Percentiles rank a stretch among this genome's conserved stretches.
These are phyloP conservation scores for Hyperoodon ampullatus DNA, from an alignment of 2,113 vertebrate genomes.

Conservation along the genomic window DNA sequence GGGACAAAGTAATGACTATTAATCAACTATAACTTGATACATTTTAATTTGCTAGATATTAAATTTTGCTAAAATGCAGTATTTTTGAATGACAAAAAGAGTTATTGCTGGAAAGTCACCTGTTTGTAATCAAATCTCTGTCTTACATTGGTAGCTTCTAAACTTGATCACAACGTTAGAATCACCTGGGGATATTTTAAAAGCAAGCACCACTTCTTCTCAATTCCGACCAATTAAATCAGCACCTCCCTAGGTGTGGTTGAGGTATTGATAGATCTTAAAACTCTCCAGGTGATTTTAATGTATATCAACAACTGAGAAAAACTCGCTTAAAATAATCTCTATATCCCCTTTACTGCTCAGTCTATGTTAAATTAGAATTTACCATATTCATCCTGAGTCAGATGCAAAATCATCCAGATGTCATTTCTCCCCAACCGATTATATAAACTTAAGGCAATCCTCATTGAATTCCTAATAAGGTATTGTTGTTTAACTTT, in stretches of 20 bases:
- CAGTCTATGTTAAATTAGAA: background rate
- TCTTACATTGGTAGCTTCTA: background rate
- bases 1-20: background rate
- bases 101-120: background rate
- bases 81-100: background rate
- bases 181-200: background rate
- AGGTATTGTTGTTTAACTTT: background rate
- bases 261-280: background rate
- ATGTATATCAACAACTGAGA: background rate
- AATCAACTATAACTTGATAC: background rate
- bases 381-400: background rate
- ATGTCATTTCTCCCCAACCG: background rate
- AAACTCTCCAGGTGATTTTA: background rate
- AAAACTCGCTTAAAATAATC: background rate
- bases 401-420: background rate
- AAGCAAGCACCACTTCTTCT: background rate
- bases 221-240: background rate
- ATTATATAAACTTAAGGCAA: background rate
- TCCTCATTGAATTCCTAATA: background rate
- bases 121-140: background rate
- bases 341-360: background rate
- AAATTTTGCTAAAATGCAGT: background rate
- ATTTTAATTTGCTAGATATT: background rate
- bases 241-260: background rate
- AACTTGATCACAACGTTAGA: background rate